Evolutionary conservation across 2,888 invertebrate species (phyloP), one percentile per base, ranked within the genome.

Genomic region (Cerastoderma edule): DNA sequence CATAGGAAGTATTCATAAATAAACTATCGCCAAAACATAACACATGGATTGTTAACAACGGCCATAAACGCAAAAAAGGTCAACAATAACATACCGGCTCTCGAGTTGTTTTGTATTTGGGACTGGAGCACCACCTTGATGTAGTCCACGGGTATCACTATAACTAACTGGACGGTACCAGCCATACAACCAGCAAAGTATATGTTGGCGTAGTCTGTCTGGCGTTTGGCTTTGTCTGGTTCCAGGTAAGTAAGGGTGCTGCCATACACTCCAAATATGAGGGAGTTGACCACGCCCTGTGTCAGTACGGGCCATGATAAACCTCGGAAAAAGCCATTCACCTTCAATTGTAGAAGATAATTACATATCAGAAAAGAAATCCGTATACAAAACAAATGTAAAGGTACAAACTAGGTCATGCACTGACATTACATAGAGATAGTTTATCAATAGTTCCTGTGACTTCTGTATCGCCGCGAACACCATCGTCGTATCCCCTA

Each of bases 251-350:
- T 85, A 32, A 89, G 66, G 0, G 84, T 82, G 67, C 96, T 96
- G n/a, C 97, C 98, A 91, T 99, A 98, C 0, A 97, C 96, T 8
- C 99, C 98, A 91, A 99, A 99, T 6, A 97, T 96, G 69, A 98
- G 95, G 0, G 99, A 98, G 93, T 99, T 99, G 10, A 99, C 96
- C 30, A 95, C 94, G 0, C 98, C 96, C 70, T 98, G 95, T 0
- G 98, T 98, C 30, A 95, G 95, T 91, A 99, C 94, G 3, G 99
- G 99, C 63, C 97, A 97, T 19, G 96, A 95, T 88, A 99, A 95
- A 19, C 93, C 99, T 72, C 96, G 95, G 93, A 97, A 99, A 22
- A 97, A 94, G 2, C 96, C 97, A 54, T 94, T 86, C 56, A 94
- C 90, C 94, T 95, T 83, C 54, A 75, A 72, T 33, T 19, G 10